Conservation (phyloP, 2,113 vertebrate species). For the Gavialis gangeticus region DNA sequence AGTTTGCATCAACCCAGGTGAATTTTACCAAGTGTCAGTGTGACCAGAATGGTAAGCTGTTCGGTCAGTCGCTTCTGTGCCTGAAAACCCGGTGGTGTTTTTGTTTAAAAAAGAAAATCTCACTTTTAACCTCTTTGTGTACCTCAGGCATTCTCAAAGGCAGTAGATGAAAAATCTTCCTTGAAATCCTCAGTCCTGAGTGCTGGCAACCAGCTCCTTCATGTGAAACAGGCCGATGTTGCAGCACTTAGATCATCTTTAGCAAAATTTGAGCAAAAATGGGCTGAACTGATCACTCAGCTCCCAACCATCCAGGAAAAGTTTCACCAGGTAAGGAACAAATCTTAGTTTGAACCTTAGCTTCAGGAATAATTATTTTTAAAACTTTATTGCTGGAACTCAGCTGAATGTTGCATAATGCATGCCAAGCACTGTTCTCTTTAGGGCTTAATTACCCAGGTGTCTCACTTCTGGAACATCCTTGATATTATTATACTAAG, state of each 20-base stretch:
- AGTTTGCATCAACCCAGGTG: neutral
- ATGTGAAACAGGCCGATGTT: conserved; percentile 80
- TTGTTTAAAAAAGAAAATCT: neutral
- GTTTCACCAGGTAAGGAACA: conserved; percentile 86
- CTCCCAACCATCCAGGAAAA: conserved; percentile 83
- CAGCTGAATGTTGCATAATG: conserved; percentile 32
- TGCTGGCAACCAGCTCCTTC: conserved; percentile 85
- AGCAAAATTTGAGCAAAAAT: conserved; percentile 84
- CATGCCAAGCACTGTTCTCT: neutral
- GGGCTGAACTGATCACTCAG: conserved; percentile 81
- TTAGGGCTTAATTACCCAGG: conserved; percentile 40
- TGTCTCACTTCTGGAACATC: conserved; percentile 48
- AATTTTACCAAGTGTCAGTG: neutral
- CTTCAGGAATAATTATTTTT: neutral
- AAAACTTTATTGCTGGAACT: conserved; percentile 44
- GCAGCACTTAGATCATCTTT: conserved; percentile 78
- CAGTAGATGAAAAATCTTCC: conserved; percentile 81
- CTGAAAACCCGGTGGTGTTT: neutral
- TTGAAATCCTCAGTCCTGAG: conserved; percentile 84
- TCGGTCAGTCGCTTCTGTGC: neutral
- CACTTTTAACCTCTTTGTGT: neutral
- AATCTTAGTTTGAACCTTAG: conserved; percentile 18
- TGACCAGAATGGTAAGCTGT: neutral
- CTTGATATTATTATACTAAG: conserved; percentile 33
- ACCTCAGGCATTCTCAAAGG: conserved; percentile 86